Evolutionary conservation across 2,797 vertebrate genomes (phyloP).

Genomic region (Acanthopagrus latus): DNA sequence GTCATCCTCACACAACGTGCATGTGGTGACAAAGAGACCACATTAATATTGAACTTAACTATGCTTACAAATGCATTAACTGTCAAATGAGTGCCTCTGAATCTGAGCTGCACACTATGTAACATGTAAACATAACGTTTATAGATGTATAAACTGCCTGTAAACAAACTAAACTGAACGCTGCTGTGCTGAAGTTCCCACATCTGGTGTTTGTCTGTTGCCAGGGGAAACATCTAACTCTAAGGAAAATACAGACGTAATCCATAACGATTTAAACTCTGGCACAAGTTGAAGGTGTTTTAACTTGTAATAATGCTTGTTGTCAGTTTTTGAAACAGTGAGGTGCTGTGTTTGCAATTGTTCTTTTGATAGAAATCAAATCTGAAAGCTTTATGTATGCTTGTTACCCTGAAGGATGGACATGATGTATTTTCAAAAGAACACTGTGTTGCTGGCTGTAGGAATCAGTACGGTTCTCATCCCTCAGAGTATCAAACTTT

Average conservation of each 20-base stretch:
- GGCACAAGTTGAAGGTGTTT: neutral
- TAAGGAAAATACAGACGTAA: neutral
- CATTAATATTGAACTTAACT: neutral
- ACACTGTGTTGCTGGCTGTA: neutral
- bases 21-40: neutral
- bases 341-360: neutral
- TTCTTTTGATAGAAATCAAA: neutral
- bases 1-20: neutral
- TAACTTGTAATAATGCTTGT: neutral
- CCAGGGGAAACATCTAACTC: neutral
- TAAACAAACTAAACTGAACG: neutral
- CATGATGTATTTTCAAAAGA: neutral
- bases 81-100: neutral
- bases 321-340: neutral
- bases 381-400: neutral
- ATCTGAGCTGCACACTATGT: neutral
- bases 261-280: neutral
- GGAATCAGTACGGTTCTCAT: neutral
- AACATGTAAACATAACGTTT: neutral
- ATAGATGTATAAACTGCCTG: neutral
- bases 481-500: neutral
- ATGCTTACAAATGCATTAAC: neutral
- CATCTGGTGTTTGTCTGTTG: slow-evolving; percentile 16
- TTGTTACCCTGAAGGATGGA: neutral
- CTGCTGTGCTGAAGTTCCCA: neutral